Conservation (phyloP, 2,113 vertebrate species). For the Megaceryle torquata region DNA sequence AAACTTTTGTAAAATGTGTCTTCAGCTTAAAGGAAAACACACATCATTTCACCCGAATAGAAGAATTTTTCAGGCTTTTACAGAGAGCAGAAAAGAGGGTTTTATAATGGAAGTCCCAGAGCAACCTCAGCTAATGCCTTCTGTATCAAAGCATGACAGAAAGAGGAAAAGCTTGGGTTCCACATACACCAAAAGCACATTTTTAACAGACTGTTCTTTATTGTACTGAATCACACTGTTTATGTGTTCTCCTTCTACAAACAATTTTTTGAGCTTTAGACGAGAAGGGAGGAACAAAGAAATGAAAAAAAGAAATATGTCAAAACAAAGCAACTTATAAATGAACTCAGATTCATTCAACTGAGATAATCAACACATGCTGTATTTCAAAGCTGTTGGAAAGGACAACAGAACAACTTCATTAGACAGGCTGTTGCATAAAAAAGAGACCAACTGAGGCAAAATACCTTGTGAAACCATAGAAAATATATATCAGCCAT, state of each 20-base stretch:
- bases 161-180: slow-evolving; percentile 2
- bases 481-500: background rate
- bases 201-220: slow-evolving; percentile 52
- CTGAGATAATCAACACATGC: slow-evolving; percentile 54
- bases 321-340: slow-evolving; percentile 52
- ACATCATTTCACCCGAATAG: background rate
- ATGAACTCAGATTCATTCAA: slow-evolving; percentile 40
- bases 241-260: slow-evolving; percentile 5
- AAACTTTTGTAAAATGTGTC: background rate
- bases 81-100: background rate
- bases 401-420: background rate
- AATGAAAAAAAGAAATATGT: background rate
- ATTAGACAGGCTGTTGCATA: background rate
- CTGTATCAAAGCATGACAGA: background rate
- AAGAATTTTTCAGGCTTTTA: background rate
- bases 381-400: slow-evolving; percentile 41
- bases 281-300: slow-evolving; percentile 16
- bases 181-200: background rate
- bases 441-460: background rate
- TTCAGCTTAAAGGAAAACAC: background rate
- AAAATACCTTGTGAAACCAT: slow-evolving; percentile 13
- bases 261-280: slow-evolving; percentile 11
- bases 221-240: slow-evolving; percentile 7
- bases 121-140: slow-evolving; percentile 18
- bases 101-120: background rate